Percentiles rank a stretch among this genome's conserved stretches.
Conservation (phyloP, 2,797 vertebrate genomes). For the Rachycentron canadum region DNA sequence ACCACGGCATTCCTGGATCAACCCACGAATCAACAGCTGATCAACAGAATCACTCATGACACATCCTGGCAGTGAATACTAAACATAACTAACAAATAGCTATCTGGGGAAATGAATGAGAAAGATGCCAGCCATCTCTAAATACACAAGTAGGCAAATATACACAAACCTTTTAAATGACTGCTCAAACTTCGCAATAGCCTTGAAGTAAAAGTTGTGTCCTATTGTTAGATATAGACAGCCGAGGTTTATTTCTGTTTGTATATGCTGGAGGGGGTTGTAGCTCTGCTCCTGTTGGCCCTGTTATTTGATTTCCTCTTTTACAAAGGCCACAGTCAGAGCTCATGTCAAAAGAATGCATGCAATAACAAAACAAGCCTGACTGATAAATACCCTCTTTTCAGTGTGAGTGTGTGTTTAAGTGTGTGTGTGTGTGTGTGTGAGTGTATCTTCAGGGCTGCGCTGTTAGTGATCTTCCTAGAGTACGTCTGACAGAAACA, state of each 20-base stretch:
- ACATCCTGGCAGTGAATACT: slow-evolving; percentile 73
- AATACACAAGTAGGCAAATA: slow-evolving; percentile 72
- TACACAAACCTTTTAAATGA: slow-evolving; percentile 74
- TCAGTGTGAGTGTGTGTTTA: slow-evolving; percentile 61
- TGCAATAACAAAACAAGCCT: slow-evolving; percentile 81
- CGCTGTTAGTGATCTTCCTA: slow-evolving; percentile 82
- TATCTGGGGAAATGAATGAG: slow-evolving; percentile 75
- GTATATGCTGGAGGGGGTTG: slow-evolving; percentile 81
- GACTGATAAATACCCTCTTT: slow-evolving; percentile 79
- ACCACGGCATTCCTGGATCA: slow-evolving; percentile 60
- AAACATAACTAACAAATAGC: slow-evolving; percentile 78
- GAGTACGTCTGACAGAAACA: slow-evolving; percentile 79
- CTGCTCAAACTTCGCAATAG: slow-evolving; percentile 80
- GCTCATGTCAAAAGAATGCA: slow-evolving; percentile 84
- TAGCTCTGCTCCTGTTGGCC: slow-evolving; percentile 79
- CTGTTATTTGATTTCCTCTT: slow-evolving; percentile 84
- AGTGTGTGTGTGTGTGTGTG: slow-evolving; percentile 40
- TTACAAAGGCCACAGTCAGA: slow-evolving; percentile 84
- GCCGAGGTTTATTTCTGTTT: slow-evolving; percentile 81
- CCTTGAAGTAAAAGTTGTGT: slow-evolving; percentile 84
- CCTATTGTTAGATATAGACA: slow-evolving; percentile 82
- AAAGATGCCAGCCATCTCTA: slow-evolving; percentile 63
- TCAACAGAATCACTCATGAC: slow-evolving; percentile 76
- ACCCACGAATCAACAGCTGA: slow-evolving; percentile 73
- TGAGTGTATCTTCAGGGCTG: slow-evolving; percentile 72